phyloP scores from a whole-genome alignment of 1,140 invertebrate species.

The Palaemon carinicauda region DNA sequence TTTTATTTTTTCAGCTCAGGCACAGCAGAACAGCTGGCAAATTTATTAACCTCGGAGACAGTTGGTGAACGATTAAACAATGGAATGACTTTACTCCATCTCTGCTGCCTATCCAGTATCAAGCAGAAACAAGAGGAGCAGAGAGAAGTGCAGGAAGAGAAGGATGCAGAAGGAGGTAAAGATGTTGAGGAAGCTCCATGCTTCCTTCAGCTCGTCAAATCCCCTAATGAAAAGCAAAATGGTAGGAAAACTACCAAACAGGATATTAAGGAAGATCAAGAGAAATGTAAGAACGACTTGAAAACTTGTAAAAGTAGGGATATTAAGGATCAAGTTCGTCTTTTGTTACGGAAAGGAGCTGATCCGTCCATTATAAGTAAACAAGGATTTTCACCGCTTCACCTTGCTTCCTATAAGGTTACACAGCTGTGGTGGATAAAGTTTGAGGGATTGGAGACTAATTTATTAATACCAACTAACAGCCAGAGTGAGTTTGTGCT shows the following conservation, averaged over 20 bases:
- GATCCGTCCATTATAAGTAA: slow-evolving; percentile 63
- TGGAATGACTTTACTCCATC: slow-evolving; percentile 63
- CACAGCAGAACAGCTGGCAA: slow-evolving; percentile 60
- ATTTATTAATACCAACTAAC: slow-evolving; percentile 1
- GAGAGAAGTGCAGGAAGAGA: slow-evolving; percentile 24
- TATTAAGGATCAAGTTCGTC: slow-evolving; percentile 61
- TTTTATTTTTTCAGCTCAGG: slow-evolving; percentile 56
- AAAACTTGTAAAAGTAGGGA: not conserved
- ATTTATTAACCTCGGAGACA: slow-evolving; percentile 61
- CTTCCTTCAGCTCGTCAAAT: slow-evolving; percentile 36
- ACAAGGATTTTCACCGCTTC: slow-evolving; percentile 66
- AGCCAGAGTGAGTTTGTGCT: slow-evolving; percentile 30
- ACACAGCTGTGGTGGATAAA: not conserved
- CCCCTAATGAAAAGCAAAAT: slow-evolving; percentile 6
- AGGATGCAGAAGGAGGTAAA: slow-evolving; percentile 2
- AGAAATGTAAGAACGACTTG: not conserved
- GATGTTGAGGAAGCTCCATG: not conserved
- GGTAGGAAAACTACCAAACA: too few relatives aligned
- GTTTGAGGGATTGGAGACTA: slow-evolving; percentile 20
- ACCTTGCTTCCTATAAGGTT: slow-evolving; percentile 67
- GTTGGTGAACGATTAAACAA: slow-evolving; percentile 62
- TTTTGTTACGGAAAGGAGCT: slow-evolving; percentile 64
- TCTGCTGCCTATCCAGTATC: slow-evolving; percentile 59
- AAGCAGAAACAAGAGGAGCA: not conserved
- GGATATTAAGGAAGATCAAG: not conserved